These are phyloP conservation scores for Anthrax anthrax DNA, from an alignment of 2,888 invertebrate genomes.

Conservation along the genomic window DNA sequence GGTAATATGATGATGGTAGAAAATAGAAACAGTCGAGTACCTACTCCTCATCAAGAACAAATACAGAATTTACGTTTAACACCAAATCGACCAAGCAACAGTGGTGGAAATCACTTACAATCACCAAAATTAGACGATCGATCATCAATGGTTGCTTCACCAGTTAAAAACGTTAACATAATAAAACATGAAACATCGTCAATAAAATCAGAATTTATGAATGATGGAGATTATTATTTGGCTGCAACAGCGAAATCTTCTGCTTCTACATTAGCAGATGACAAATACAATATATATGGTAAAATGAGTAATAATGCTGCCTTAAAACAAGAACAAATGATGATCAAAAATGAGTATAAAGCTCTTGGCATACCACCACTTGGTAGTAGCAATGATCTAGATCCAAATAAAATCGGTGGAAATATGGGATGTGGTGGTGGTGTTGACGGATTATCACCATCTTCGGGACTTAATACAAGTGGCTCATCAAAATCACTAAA, in stretches of 20 bases:
- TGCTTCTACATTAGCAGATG: slow-evolving; percentile 6
- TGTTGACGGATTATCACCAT: slow-evolving; percentile 7
- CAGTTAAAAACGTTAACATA: not conserved
- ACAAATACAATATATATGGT: slow-evolving; percentile 12
- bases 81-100: slow-evolving; percentile 5
- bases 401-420: not conserved
- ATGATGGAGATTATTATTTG: slow-evolving; percentile 10
- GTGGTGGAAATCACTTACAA: not conserved
- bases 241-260: slow-evolving; percentile 1
- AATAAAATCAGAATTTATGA: slow-evolving; percentile 14
- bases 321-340: slow-evolving; percentile 11
- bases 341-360: slow-evolving; percentile 12
- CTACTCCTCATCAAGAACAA: slow-evolving; percentile 1
- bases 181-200: slow-evolving; percentile 10
- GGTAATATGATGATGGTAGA: not conserved
- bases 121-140: slow-evolving; percentile 10
- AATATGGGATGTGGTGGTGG: slow-evolving; percentile 1
- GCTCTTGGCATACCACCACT: slow-evolving; percentile 1
- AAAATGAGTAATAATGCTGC: slow-evolving; percentile 8
- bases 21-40: not conserved
- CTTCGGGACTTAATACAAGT: slow-evolving; percentile 2
- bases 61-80: slow-evolving; percentile 6
- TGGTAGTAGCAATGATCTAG: slow-evolving; percentile 1
- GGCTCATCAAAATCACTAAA: not conserved
- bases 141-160: slow-evolving; percentile 2